Percentiles rank a stretch among this genome's conserved stretches.
These are phyloP conservation scores for Astyanax mexicanus DNA, from an alignment of 2,797 vertebrate genomes.

Conservation along the genomic window DNA sequence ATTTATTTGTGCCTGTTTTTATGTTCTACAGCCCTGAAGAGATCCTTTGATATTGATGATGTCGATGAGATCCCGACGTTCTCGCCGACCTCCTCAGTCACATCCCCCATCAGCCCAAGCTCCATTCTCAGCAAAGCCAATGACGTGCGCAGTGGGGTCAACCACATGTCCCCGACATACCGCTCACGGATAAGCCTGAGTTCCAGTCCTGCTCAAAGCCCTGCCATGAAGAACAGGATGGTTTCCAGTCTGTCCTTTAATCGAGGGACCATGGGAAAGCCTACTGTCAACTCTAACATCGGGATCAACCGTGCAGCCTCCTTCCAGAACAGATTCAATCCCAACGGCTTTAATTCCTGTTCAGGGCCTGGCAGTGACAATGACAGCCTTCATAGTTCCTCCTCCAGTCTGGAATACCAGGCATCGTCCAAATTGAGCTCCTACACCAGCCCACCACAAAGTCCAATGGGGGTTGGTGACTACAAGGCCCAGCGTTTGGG, in stretches of 20 bases:
- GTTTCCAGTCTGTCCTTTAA: slow-evolving; percentile 81
- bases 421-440: slow-evolving; percentile 64
- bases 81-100: slow-evolving; percentile 70
- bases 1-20: slow-evolving; percentile 19
- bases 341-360: slow-evolving; percentile 70
- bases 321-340: slow-evolving; percentile 81
- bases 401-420: slow-evolving; percentile 85
- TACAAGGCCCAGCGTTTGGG: slow-evolving; percentile 61
- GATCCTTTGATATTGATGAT: slow-evolving; percentile 88
- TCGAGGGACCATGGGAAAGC: slow-evolving; percentile 71
- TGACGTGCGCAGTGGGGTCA: slow-evolving; percentile 59
- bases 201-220: slow-evolving; percentile 72
- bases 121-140: slow-evolving; percentile 67
- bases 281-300: slow-evolving; percentile 63
- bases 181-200: slow-evolving; percentile 62
- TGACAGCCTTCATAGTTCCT: slow-evolving; percentile 87
- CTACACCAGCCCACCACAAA: slow-evolving; percentile 61
- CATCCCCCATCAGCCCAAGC: slow-evolving; percentile 67
- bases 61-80: slow-evolving; percentile 74
- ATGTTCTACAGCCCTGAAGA: slow-evolving; percentile 82
- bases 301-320: slow-evolving; percentile 76
- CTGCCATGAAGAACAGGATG: slow-evolving; percentile 69
- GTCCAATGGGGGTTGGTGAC: slow-evolving; percentile 59
- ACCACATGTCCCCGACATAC: slow-evolving; percentile 62
- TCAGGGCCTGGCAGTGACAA: slow-evolving; percentile 82